Evolutionary conservation across 2,888 invertebrate species (phyloP).

Genomic region (Drosophila cyrtoloma): DNA sequence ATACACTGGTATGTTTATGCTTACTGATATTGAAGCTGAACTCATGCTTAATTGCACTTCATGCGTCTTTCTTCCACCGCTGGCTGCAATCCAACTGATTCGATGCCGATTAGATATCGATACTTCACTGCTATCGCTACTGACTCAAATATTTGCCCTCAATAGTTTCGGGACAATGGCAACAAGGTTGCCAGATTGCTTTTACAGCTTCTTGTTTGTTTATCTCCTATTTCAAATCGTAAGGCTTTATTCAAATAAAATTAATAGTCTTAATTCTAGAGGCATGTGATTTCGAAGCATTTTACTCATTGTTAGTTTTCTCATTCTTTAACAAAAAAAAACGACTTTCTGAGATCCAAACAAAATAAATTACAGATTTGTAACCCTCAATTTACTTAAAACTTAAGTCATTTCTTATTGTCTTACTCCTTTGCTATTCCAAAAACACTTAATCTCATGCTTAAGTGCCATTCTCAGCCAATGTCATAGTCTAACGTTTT

Average conservation of each 20-base stretch:
- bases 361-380: neutral
- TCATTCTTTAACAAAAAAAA: neutral
- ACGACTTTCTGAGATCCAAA: neutral
- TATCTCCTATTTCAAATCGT: neutral
- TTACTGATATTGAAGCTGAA: neutral
- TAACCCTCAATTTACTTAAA: neutral
- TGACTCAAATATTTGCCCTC: no score
- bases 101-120: no score
- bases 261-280: neutral
- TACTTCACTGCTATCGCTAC: no score
- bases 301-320: neutral
- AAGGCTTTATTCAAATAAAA: neutral
- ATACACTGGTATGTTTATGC: neutral
- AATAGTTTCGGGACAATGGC: no score
- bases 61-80: no score
- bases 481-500: conserved; percentile 28
- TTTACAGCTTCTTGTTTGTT: neutral
- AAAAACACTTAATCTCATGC: conserved; percentile 1
- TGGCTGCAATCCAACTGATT: no score
- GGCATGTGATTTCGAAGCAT: neutral
- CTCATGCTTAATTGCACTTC: neutral
- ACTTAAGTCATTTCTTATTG: neutral
- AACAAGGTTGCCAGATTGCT: no score
- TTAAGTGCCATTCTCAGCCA: conserved; percentile 4
- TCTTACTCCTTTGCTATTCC: neutral